Percentiles rank a stretch among this genome's conserved stretches.
Evolutionary conservation across 2,797 vertebrate species (phyloP).

Genomic region (Scyliorhinus canicula): DNA sequence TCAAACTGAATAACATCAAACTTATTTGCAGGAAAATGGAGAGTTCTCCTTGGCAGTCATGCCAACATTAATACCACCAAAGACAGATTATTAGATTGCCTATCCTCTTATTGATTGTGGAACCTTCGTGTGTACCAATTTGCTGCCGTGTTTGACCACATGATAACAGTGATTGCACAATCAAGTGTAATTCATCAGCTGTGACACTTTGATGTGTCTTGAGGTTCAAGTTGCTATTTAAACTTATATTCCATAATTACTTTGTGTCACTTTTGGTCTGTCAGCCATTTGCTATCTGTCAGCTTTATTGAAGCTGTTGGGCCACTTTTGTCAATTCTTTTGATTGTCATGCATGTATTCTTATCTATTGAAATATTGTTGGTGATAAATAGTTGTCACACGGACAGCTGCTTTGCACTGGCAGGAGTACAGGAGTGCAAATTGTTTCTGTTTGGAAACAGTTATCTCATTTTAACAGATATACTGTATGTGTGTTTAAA

Average conservation of each 20-base stretch:
- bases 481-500: neutral
- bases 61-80: neutral
- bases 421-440: neutral
- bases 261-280: neutral
- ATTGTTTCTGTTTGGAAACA: conserved; percentile 7
- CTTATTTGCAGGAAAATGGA: neutral
- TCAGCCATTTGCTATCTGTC: neutral
- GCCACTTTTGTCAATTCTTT: neutral
- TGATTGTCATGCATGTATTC: neutral
- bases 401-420: neutral
- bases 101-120: neutral
- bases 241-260: neutral
- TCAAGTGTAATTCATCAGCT: neutral
- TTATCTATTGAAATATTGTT: conserved; percentile 23
- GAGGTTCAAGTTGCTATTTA: neutral
- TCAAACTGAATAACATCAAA: neutral
- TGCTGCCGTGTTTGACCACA: neutral
- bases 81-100: neutral
- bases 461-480: neutral
- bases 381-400: conserved; percentile 12
- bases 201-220: neutral
- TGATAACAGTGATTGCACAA: neutral
- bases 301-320: conserved; percentile 2
- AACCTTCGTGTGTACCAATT: neutral
- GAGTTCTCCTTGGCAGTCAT: neutral